A percentile compares a stretch with the other conserved stretches of the same genome.
These are phyloP conservation scores for Philonicus albiceps DNA, from an alignment of 2,888 invertebrate genomes.

Conservation along the genomic window DNA sequence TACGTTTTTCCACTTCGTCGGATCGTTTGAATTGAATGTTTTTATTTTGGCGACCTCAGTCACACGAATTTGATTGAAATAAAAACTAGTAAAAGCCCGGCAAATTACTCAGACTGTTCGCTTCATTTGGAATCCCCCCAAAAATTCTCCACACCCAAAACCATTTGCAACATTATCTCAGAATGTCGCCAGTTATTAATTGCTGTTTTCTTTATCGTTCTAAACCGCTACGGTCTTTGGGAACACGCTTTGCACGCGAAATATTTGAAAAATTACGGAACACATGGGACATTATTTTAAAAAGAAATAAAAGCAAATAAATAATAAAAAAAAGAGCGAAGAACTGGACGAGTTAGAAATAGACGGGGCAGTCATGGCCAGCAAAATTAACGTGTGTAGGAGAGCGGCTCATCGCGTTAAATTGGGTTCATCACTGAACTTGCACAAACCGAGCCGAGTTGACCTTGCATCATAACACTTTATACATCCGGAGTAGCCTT, in stretches of 20 bases:
- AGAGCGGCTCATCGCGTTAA: conserved; percentile 22
- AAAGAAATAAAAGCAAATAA: neutral
- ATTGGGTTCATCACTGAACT: conserved; percentile 38
- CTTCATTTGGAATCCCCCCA: neutral
- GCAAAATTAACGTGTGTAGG: conserved; percentile 29
- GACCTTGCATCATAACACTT: conserved; percentile 32
- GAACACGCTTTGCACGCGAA: neutral
- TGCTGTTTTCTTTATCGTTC: neutral
- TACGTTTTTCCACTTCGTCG: neutral
- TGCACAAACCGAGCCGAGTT: conserved; percentile 3
- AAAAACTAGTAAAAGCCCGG: neutral
- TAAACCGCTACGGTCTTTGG: neutral
- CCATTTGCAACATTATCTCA: neutral
- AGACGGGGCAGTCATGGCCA: conserved; percentile 13
- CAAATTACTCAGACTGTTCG: neutral
- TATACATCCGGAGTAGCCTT: conserved; percentile 26
- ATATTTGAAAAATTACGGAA: neutral
- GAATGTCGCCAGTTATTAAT: neutral
- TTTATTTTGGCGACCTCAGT: neutral
- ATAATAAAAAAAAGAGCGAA: neutral
- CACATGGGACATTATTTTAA: neutral
- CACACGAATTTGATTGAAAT: neutral
- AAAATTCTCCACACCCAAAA: neutral
- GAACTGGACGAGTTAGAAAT: neutral
- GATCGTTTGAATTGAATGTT: neutral